Evolutionary conservation across 1,140 invertebrate species (phyloP).

Genomic region (Eufriesea mexicana): DNA sequence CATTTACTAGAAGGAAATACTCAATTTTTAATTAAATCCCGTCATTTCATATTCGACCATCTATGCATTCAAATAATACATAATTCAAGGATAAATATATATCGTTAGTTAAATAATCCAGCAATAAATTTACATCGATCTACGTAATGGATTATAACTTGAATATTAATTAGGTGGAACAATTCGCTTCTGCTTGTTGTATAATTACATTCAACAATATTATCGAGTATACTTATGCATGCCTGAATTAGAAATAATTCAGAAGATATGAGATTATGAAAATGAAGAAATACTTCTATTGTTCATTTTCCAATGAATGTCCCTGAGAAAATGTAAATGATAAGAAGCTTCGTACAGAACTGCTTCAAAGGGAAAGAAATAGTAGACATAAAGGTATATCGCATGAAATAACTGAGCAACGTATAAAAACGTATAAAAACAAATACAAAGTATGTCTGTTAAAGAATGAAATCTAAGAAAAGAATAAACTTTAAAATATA

Average conservation of each 20-base stretch:
- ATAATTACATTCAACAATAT: neutral
- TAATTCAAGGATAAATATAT: neutral
- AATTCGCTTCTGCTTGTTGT: neutral
- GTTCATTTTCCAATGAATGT: conserved; percentile 17
- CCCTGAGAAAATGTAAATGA: conserved; percentile 31
- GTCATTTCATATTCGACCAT: neutral
- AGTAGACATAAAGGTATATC: conserved; percentile 25
- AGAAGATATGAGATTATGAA: conserved; percentile 12
- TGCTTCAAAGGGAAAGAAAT: conserved; percentile 22
- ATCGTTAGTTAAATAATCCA: neutral
- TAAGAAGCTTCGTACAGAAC: neutral
- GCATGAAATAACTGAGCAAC: neutral
- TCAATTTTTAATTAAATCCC: neutral
- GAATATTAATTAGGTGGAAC: neutral
- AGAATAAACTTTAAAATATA: too few relatives aligned
- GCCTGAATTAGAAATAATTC: conserved; percentile 1
- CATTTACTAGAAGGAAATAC: too few relatives aligned
- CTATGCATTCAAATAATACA: neutral
- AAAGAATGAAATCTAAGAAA: too few relatives aligned
- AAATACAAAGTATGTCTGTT: too few relatives aligned
- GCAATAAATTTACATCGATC: neutral
- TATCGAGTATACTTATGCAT: neutral
- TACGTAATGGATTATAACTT: neutral
- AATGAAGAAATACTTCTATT: conserved; percentile 22
- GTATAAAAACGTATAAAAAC: too few relatives aligned